These are phyloP conservation scores for Gymnoscopelus braueri DNA, from an alignment of 2,797 vertebrate genomes.

Conservation along the genomic window DNA sequence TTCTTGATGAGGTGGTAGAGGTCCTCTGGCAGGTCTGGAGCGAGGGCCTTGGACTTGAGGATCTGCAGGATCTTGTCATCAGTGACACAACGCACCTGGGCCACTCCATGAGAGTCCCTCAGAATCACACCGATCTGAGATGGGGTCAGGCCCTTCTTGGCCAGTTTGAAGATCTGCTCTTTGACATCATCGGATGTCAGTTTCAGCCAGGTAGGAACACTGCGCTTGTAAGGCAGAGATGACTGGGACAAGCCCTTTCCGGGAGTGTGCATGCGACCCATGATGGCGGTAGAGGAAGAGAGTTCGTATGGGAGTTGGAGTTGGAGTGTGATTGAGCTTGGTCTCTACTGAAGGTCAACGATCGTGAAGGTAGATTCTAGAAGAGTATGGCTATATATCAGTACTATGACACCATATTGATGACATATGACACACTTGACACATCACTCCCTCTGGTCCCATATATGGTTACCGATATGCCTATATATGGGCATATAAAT, in stretches of 20 bases:
- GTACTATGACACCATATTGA: too few relatives aligned
- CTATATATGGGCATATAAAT: too few relatives aligned
- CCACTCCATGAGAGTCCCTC: slow-evolving; percentile 97
- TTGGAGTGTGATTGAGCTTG: too few relatives aligned
- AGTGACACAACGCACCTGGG: slow-evolving; percentile 97
- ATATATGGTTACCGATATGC: too few relatives aligned
- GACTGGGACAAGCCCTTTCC: slow-evolving; percentile 99
- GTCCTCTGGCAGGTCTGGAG: slow-evolving; percentile 97
- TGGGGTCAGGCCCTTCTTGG: slow-evolving; percentile 97
- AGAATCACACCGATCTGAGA: slow-evolving; percentile 98
- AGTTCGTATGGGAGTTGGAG: slow-evolving; percentile 26
- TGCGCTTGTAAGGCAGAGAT: slow-evolving; percentile 95
- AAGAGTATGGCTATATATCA: too few relatives aligned
- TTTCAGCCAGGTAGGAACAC: slow-evolving; percentile 98
- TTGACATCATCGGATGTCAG: slow-evolving; percentile 98
- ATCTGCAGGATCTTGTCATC: slow-evolving; percentile 98
- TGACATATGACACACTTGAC: too few relatives aligned
- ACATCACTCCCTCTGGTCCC: too few relatives aligned
- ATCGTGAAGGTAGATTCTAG: too few relatives aligned
- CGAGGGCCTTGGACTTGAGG: slow-evolving; percentile 96
- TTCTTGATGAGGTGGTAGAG: slow-evolving; percentile 99
- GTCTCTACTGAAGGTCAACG: too few relatives aligned
- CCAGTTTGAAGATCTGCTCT: slow-evolving; percentile 98
- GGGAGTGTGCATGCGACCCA: slow-evolving; percentile 52
- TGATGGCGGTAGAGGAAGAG: slow-evolving; percentile 91